Evolutionary conservation across 2,888 invertebrate genomes (phyloP), one percentile per base, ranked within the genome.

Genomic region (Resseliella maxima): DNA sequence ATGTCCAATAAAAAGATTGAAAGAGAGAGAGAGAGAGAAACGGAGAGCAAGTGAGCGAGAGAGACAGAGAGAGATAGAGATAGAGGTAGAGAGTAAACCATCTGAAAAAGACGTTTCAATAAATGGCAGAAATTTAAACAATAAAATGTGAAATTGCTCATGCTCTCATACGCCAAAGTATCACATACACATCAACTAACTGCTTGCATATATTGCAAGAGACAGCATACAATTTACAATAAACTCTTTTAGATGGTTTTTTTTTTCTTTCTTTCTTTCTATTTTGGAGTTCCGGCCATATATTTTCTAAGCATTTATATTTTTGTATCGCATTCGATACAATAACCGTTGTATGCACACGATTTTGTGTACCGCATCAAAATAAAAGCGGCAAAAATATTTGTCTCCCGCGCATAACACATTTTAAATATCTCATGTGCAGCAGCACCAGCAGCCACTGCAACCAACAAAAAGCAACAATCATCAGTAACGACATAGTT

Each of bases 81-180:
- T 15, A 21, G 35, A 72, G 15, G 5, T 1, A 72, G 10, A 31
- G 72, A 72, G 59, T 24, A 59, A 72, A 12, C 46, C 31, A 72
- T 72, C 72, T 72, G 72, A 72, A 72, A 72, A 72, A 31, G 35
- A 31, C 12, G 0, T 72, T n/a, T 27, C 31, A 31, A 72, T 72
- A 72, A 72, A 72, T 72, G 72, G 31, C 31, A 72, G 72, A 72
- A 31, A 72, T 72, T 72, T 72, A 27, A 72, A 72, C 72, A 72
- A 72, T 72, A 72, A 72, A 72, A 72, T 72, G 72, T 72, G 72
- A 72, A 72, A 72, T 31, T 72, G 72, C 72, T 72, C 31, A 31
- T 72, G 31, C 31, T 15, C 35, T 15, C 72, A 72, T 72, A 72
- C 15, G 31, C 59, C 59, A 72, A 15, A 15, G 27, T 72, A 72